A percentile compares a stretch with the other conserved stretches of the same genome.
These are phyloP conservation scores for Augochlorella aurata DNA, from an alignment of 2,888 invertebrate species.

Conservation along the genomic window DNA sequence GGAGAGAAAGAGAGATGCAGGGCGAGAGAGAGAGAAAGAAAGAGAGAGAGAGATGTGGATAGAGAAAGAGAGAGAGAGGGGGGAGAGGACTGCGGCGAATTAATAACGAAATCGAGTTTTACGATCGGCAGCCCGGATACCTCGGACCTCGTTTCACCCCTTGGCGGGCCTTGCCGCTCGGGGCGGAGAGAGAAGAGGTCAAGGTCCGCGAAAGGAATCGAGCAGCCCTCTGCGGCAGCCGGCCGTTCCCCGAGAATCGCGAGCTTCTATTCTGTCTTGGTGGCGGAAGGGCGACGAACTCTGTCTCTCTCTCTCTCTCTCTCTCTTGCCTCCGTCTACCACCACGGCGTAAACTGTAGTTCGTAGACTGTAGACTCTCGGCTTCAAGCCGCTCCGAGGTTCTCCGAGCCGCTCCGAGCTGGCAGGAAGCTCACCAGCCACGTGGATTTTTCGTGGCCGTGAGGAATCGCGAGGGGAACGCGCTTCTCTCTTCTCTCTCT, in stretches of 20 bases:
- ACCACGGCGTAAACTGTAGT: background rate
- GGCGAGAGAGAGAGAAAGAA: background rate
- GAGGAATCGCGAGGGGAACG: background rate
- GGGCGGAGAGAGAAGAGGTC: slow-evolving; percentile 26
- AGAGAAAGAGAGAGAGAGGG: background rate
- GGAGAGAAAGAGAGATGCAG: background rate
- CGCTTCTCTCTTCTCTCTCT: background rate
- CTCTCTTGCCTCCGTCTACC: background rate
- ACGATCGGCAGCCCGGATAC: slow-evolving; percentile 3
- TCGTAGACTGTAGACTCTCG: background rate
- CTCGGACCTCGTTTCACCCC: background rate
- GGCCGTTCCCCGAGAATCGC: background rate
- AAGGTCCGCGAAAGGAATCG: slow-evolving; percentile 33
- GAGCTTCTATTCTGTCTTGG: background rate
- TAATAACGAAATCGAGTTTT: slow-evolving; percentile 4
- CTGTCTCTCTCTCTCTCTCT: slow-evolving; percentile 6
- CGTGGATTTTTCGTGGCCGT: slow-evolving; percentile 43
- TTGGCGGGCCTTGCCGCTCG: background rate
- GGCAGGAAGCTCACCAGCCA: slow-evolving; percentile 29
- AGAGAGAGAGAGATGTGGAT: background rate
- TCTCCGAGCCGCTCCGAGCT: background rate
- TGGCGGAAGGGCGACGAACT: slow-evolving; percentile 18
- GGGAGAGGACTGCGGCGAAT: background rate
- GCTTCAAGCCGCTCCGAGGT: background rate
- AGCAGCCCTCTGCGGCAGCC: slow-evolving; percentile 1